Evolutionary conservation across 2,888 invertebrate genomes (phyloP).

Genomic region (Tenthredo scrophulariae): DNA sequence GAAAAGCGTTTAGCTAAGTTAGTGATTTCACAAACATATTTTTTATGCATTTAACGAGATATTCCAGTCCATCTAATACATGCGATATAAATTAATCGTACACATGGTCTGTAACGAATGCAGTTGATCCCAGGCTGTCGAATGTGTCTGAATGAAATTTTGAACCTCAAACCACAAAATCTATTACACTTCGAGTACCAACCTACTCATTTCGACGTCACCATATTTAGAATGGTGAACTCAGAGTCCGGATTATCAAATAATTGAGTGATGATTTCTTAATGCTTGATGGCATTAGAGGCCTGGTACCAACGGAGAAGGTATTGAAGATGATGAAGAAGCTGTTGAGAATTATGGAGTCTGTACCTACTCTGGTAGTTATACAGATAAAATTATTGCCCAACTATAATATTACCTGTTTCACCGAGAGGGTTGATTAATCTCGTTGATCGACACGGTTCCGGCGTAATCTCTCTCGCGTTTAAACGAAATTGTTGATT

Average conservation of each 20-base stretch:
- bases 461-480: neutral
- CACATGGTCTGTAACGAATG: neutral
- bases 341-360: conserved; percentile 19
- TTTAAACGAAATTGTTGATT: neutral
- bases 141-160: neutral
- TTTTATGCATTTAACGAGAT: neutral
- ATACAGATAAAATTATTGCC: conserved; percentile 24
- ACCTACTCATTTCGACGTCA: neutral
- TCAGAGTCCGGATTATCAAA: neutral
- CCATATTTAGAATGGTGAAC: neutral
- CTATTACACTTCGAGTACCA: neutral
- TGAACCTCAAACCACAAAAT: neutral
- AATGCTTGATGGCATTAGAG: conserved; percentile 15
- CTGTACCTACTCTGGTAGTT: neutral
- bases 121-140: neutral
- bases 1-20: neutral
- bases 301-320: neutral
- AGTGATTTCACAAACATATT: neutral
- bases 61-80: neutral
- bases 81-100: neutral
- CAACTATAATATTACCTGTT: conserved; percentile 14
- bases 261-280: conserved; percentile 41
- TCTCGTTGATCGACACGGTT: neutral
- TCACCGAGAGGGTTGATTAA: neutral
- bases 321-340: conserved; percentile 13